phyloP scores from a whole-genome alignment of 2,888 invertebrate genomes.

The Hyppa rectilinea region DNA sequence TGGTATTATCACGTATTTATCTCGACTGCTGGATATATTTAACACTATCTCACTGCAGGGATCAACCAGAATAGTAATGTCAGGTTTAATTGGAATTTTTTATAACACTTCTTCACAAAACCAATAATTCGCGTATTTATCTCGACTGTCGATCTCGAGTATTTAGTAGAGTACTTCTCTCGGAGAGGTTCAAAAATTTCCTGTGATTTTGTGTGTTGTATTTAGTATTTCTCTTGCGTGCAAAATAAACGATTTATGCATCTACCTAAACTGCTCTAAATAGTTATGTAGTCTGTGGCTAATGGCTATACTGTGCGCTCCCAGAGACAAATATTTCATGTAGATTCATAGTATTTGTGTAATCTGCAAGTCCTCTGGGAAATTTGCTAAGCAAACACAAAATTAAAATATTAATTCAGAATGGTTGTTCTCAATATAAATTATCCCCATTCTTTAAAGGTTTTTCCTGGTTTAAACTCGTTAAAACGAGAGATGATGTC shows the following conservation, averaged over 20 bases:
- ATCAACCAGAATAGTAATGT: not conserved
- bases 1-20: not conserved
- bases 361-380: conserved; percentile 35
- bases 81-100: too few species aligned
- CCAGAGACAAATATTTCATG: conserved; percentile 43
- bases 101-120: too few species aligned
- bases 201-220: not conserved
- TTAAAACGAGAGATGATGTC: conserved; percentile 30
- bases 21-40: not conserved
- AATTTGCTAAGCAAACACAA: conserved; percentile 45
- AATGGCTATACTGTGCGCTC: conserved; percentile 14
- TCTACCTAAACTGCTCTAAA: not conserved
- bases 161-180: too few species aligned
- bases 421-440: conserved; percentile 3
- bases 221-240: not conserved
- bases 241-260: not conserved
- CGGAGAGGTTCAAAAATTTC: too few species aligned
- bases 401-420: conserved; percentile 21
- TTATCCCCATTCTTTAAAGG: not conserved
- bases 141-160: too few species aligned
- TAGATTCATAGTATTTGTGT: conserved; percentile 19
- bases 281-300: not conserved
- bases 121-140: too few species aligned
- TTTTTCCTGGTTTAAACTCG: not conserved
- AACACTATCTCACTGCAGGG: not conserved